phyloP scores from a whole-genome alignment of 2,797 vertebrate genomes.

The Lepus oiostolus region DNA sequence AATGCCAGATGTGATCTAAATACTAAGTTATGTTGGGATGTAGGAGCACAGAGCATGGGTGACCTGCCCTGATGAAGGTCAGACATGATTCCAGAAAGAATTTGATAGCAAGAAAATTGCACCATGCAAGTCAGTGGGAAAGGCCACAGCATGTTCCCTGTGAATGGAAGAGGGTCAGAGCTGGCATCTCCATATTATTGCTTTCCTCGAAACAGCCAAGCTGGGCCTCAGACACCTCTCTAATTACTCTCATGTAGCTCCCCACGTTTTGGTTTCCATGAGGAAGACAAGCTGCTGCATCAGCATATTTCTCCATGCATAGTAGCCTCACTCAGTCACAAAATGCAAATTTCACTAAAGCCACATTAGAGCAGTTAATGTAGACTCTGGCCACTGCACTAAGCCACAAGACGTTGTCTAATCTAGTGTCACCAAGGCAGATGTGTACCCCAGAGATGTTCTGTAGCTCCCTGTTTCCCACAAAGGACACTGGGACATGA shows the following conservation, averaged over 20 bases:
- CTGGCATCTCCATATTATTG: neutral
- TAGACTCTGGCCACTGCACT: neutral
- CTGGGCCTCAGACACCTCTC: neutral
- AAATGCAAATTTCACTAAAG: neutral
- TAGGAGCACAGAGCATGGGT: neutral
- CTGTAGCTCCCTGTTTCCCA: conserved; percentile 4
- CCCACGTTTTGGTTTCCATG: neutral
- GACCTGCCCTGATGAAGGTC: neutral
- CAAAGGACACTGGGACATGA: neutral
- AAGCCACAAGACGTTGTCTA: neutral
- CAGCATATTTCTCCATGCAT: neutral
- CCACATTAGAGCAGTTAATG: neutral
- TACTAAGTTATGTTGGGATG: neutral
- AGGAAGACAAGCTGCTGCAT: neutral
- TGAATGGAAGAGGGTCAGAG: neutral
- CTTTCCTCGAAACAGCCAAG: neutral
- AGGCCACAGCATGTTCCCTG: neutral
- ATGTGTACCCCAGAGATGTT: neutral
- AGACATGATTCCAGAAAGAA: neutral
- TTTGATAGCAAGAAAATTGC: neutral
- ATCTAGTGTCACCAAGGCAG: neutral
- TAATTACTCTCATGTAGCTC: neutral
- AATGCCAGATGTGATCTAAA: neutral
- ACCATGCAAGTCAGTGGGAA: neutral
- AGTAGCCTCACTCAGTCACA: neutral